These are phyloP conservation scores for Zoanthus sociatus DNA, from an alignment of 92 coral and sea anemone genomes.

Conservation along the genomic window DNA sequence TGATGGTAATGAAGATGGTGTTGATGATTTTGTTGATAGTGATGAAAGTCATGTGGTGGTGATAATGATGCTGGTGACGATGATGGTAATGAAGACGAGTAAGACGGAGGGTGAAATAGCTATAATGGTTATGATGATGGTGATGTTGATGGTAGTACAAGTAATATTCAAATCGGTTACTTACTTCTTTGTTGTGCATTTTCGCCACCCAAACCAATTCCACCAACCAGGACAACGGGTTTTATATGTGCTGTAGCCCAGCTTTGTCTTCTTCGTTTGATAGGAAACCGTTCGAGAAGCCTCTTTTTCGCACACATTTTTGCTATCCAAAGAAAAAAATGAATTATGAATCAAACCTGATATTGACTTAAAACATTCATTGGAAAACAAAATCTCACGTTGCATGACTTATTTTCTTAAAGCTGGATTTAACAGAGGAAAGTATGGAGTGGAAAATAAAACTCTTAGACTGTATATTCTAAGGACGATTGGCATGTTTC, in stretches of 20 bases:
- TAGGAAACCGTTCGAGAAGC: conserved; percentile 37
- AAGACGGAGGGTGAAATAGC: too few species aligned
- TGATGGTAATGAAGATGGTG: too few species aligned
- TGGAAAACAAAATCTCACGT: neutral
- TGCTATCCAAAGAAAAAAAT: neutral
- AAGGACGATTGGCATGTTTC: too few species aligned
- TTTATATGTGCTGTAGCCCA: conserved; percentile 29
- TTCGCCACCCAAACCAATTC: conserved; percentile 46
- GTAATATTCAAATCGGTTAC: neutral
- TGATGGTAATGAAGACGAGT: too few species aligned
- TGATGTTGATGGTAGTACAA: too few species aligned
- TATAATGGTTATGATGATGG: too few species aligned
- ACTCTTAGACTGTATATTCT: too few species aligned
- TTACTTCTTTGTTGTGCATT: conserved; percentile 43
- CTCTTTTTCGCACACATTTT: conserved; percentile 35
- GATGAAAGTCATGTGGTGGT: too few species aligned
- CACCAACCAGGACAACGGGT: conserved; percentile 38
- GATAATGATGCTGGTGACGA: too few species aligned
- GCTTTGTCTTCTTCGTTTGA: conserved; percentile 25
- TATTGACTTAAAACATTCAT: neutral
- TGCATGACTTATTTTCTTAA: neutral
- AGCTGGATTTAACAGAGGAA: too few species aligned
- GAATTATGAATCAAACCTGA: neutral
- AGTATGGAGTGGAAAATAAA: too few species aligned
- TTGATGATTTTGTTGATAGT: too few species aligned